Percentiles rank a stretch among this genome's conserved stretches.
Conservation (phyloP, 2,113 vertebrate species). For the Perca fluviatilis region DNA sequence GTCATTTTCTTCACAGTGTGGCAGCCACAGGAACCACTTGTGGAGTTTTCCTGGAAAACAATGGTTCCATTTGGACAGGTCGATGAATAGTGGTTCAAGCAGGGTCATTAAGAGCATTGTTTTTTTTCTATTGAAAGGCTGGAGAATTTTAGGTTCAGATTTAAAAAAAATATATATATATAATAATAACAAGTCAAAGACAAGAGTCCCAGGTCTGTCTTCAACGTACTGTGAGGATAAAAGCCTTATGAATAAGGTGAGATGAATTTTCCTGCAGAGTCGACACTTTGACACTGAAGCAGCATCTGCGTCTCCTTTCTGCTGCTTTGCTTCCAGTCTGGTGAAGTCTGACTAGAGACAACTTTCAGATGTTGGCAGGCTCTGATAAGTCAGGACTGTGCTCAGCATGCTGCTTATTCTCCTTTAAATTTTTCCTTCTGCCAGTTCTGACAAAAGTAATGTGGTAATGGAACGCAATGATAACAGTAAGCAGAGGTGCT, state of each 20-base stretch:
- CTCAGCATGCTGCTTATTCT: slow-evolving; percentile 40
- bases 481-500: slow-evolving; percentile 1
- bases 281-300: slow-evolving; percentile 39
- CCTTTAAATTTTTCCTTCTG: slow-evolving; percentile 32
- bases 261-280: slow-evolving; percentile 29
- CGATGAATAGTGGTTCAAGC: slow-evolving; percentile 45
- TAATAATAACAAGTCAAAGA: not conserved
- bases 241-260: slow-evolving; percentile 44
- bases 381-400: slow-evolving; percentile 45
- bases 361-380: slow-evolving; percentile 35
- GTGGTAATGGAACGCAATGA: slow-evolving; percentile 13
- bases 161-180: not conserved
- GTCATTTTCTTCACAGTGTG: slow-evolving; percentile 51
- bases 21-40: slow-evolving; percentile 30
- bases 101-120: slow-evolving; percentile 12
- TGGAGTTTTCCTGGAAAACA: slow-evolving; percentile 44
- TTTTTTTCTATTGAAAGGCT: slow-evolving; percentile 7
- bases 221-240: slow-evolving; percentile 43
- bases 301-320: slow-evolving; percentile 23
- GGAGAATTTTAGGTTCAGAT: slow-evolving; percentile 25
- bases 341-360: slow-evolving; percentile 25
- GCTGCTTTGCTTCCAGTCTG: not conserved
- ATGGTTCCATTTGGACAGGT: slow-evolving; percentile 64
- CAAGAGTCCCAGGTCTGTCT: not conserved
- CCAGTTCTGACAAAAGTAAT: slow-evolving; percentile 46